Conservation (phyloP, 2,797 vertebrate genomes). For the Gorsachius magnificus region DNA sequence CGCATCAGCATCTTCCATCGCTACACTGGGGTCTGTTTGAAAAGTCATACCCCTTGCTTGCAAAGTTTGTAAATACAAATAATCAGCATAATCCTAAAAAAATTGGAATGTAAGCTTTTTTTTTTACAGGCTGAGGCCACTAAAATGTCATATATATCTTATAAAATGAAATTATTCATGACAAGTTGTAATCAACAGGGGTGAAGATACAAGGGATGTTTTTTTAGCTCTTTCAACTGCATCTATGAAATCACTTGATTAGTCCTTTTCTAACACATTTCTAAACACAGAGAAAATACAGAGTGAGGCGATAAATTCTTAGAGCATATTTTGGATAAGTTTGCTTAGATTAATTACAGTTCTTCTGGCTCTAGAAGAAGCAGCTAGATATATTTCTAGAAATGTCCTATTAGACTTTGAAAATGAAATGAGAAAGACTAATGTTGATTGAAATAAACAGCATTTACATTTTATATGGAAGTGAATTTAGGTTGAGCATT, state of each 20-base stretch:
- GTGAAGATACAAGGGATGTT: neutral
- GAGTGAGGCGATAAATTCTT: neutral
- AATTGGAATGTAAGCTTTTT: neutral
- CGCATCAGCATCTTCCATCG: neutral
- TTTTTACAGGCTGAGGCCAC: neutral
- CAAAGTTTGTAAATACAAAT: neutral
- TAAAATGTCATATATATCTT: neutral
- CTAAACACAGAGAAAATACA: neutral
- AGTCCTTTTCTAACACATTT: neutral
- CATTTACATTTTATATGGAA: slow-evolving; percentile 11
- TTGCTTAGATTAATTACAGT: slow-evolving; percentile 11
- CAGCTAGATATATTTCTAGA: slow-evolving; percentile 25
- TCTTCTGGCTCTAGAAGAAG: neutral
- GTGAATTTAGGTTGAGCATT: neutral
- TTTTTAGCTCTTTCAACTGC: neutral
- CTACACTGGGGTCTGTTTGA: neutral
- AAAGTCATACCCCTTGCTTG: neutral
- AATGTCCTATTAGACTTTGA: slow-evolving; percentile 18
- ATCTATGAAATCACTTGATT: slow-evolving; percentile 16
- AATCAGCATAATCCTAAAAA: neutral
- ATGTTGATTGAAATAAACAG: neutral
- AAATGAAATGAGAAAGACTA: slow-evolving; percentile 10
- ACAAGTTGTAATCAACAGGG: neutral
- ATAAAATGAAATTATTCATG: neutral
- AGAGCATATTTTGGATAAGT: neutral